Percentiles rank a stretch among this genome's conserved stretches.
Evolutionary conservation across 2,888 invertebrate genomes (phyloP).

Genomic region (Theretra japonica): DNA sequence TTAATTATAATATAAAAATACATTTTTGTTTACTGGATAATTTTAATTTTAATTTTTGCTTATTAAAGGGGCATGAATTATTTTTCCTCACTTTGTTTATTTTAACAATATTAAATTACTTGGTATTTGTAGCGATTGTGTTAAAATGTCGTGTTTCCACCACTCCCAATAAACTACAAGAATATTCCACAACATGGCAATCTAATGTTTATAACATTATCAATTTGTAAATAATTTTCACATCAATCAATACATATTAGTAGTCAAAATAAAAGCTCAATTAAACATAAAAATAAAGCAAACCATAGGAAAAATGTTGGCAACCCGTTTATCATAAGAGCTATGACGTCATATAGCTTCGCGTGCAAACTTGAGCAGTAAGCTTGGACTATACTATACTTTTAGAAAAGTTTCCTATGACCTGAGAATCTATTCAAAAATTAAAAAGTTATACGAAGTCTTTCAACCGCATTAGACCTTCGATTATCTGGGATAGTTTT

Average conservation of each 20-base stretch:
- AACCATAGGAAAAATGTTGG: slow-evolving; percentile 2
- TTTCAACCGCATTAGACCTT: too few species aligned
- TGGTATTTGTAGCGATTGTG: too few species aligned
- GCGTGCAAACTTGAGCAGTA: background rate
- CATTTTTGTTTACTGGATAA: too few species aligned
- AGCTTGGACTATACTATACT: too few species aligned
- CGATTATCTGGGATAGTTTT: too few species aligned
- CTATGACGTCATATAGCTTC: background rate
- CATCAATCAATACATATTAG: background rate
- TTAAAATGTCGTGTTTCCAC: too few species aligned
- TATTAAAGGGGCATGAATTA: too few species aligned
- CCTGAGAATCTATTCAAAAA: background rate
- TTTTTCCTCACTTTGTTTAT: too few species aligned
- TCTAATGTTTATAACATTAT: background rate
- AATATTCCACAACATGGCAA: slow-evolving; percentile 5
- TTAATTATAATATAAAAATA: too few species aligned
- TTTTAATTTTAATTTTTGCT: too few species aligned
- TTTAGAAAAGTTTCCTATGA: background rate
- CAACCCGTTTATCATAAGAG: background rate
- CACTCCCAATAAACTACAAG: background rate
- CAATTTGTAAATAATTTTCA: slow-evolving; percentile 13
- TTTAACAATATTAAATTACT: too few species aligned
- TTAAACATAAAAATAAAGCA: background rate
- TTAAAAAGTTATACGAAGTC: too few species aligned
- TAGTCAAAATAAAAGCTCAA: background rate